Conservation (phyloP, 1,140 invertebrate genomes). For the Cydia strobilella region DNA sequence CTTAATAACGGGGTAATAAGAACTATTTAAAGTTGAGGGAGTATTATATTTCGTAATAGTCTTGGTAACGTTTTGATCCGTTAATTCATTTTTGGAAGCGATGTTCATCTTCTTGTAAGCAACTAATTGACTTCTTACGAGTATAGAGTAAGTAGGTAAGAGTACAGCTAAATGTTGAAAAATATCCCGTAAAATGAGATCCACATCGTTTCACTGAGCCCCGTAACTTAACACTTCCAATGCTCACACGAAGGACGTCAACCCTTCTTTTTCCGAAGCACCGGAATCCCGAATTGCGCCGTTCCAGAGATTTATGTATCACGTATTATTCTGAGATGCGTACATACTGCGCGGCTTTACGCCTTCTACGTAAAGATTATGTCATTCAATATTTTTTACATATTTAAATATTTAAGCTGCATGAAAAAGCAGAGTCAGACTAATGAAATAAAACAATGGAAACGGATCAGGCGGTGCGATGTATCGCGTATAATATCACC, state of each 20-base stretch:
- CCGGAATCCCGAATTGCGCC: slow-evolving; percentile 39
- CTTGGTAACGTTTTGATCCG: too few relatives aligned
- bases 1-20: slow-evolving; percentile 7
- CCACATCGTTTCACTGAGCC: background rate
- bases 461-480: too few relatives aligned
- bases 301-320: slow-evolving; percentile 39
- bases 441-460: too few relatives aligned
- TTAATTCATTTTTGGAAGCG: too few relatives aligned
- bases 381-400: too few relatives aligned
- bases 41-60: background rate
- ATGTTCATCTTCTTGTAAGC: too few relatives aligned
- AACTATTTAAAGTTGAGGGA: background rate
- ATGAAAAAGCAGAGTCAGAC: too few relatives aligned
- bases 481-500: too few relatives aligned
- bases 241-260: slow-evolving; percentile 23
- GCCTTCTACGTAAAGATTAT: too few relatives aligned
- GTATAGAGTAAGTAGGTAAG: too few relatives aligned
- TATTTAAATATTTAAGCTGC: too few relatives aligned
- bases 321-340: slow-evolving; percentile 36
- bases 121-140: too few relatives aligned
- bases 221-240: slow-evolving; percentile 9
- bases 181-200: background rate
- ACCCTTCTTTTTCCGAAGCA: slow-evolving; percentile 38
- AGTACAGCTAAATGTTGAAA: background rate
- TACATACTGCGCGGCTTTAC: background rate